A percentile compares a stretch with the other conserved stretches of the same genome.
phyloP scores from a whole-genome alignment of 1,140 invertebrate genomes.

The Carposina sasakii region DNA sequence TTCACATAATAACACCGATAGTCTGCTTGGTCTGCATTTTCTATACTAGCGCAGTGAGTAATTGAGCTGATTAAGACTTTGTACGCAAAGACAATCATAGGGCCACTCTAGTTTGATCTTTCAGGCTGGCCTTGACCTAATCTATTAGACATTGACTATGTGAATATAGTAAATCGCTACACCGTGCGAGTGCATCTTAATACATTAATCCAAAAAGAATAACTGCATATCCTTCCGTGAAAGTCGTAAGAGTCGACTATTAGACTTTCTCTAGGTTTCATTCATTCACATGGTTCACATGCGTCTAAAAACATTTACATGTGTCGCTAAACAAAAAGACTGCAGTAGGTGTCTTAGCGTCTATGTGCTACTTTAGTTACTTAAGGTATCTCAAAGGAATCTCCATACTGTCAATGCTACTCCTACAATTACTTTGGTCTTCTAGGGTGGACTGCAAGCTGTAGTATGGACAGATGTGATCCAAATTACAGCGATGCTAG shows the following conservation, averaged over 20 bases:
- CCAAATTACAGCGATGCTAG: constrained; percentile 89
- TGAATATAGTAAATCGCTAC: background rate
- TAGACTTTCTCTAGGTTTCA: too few species aligned
- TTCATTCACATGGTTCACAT: too few species aligned
- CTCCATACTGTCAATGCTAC: too few species aligned
- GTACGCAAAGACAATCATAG: too few species aligned
- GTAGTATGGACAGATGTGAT: constrained; percentile 96
- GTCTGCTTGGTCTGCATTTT: constrained; percentile 93
- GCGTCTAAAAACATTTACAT: background rate
- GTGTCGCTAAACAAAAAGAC: background rate
- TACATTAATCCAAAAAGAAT: too few species aligned
- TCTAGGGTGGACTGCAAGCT: constrained; percentile 91
- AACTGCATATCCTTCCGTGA: too few species aligned
- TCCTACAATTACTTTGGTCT: background rate
- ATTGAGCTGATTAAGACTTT: too few species aligned
- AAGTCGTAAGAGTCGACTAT: too few species aligned
- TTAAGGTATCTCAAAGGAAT: too few species aligned
- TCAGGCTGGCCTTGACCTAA: too few species aligned
- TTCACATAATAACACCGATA: constrained; percentile 86
- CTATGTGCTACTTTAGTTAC: background rate
- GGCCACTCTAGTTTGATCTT: too few species aligned
- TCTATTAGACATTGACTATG: background rate
- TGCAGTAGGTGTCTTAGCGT: background rate
- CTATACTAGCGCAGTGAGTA: constrained; percentile 90
- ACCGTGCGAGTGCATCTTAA: too few species aligned